phyloP scores from a whole-genome alignment of 2,797 vertebrate species.

The Pempheris klunzingeri region DNA sequence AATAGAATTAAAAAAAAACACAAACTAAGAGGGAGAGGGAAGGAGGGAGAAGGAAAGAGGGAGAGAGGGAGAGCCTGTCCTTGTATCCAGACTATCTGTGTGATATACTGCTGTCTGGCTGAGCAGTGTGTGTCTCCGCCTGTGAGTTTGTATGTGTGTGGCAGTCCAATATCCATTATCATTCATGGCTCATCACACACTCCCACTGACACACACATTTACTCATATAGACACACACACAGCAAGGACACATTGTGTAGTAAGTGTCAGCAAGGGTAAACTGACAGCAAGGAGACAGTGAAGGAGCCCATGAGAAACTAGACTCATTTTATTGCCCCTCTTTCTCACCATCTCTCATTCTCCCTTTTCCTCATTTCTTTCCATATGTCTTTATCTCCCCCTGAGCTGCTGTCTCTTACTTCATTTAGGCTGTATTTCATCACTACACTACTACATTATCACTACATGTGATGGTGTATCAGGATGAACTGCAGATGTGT shows the following conservation, averaged over 20 bases:
- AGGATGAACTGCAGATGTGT: conserved; percentile 4
- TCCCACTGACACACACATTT: conserved; percentile 21
- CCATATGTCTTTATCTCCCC: conserved; percentile 13
- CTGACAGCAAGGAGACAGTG: conserved; percentile 48
- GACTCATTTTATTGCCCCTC: conserved; percentile 40
- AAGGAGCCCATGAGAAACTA: conserved; percentile 45
- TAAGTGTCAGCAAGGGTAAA: conserved; percentile 61
- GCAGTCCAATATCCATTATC: conserved; percentile 60
- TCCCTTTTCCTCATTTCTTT: background rate
- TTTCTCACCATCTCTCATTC: background rate
- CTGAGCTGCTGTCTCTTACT: background rate
- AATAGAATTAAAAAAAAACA: conserved; percentile 13
- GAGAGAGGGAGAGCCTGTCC: conserved; percentile 34
- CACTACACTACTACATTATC: conserved; percentile 1
- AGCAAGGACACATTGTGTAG: conserved; percentile 32
- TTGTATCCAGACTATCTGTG: conserved; percentile 48
- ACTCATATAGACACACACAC: conserved; percentile 9
- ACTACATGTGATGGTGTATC: background rate
- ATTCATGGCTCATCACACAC: conserved; percentile 63
- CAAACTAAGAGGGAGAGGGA: background rate
- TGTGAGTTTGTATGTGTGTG: conserved; percentile 52
- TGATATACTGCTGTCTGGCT: conserved; percentile 60
- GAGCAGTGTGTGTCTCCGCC: conserved; percentile 19
- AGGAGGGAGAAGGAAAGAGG: background rate
- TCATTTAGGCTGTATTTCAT: conserved; percentile 16